These are phyloP conservation scores for Lepilemur ruficaudatus DNA, from an alignment of 2,797 vertebrate species.

Conservation along the genomic window DNA sequence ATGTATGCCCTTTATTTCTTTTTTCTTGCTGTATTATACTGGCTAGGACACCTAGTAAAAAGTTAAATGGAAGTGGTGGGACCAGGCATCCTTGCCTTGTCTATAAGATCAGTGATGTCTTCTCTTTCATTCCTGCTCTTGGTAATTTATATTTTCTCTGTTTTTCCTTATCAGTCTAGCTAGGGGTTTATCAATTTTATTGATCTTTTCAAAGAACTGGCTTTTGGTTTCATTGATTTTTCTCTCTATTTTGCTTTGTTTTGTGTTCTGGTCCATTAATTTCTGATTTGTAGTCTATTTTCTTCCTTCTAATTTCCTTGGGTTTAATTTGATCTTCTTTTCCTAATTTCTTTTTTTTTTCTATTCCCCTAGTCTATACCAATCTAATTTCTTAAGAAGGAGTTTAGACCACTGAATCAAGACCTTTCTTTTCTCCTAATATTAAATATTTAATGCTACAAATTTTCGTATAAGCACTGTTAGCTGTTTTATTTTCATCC, in stretches of 20 bases:
- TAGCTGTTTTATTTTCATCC: conserved; percentile 18
- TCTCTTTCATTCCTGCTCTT: background rate
- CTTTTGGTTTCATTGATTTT: background rate
- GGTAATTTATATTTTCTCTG: background rate
- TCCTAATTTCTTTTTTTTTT: background rate
- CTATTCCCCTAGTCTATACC: no score
- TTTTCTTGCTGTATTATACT: background rate
- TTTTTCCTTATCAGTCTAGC: background rate
- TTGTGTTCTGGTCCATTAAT: background rate
- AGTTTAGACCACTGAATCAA: background rate
- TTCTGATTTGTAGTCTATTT: background rate
- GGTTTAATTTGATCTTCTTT: background rate
- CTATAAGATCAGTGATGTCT: background rate
- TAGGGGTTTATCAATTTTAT: background rate
- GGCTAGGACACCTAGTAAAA: background rate
- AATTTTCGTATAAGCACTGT: no score
- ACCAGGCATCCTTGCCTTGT: background rate
- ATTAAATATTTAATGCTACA: background rate
- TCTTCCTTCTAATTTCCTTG: background rate
- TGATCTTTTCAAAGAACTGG: background rate
- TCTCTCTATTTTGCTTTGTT: background rate
- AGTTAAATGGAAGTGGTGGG: background rate
- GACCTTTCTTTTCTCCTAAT: background rate
- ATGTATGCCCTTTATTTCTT: background rate
- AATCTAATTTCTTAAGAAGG: background rate